phyloP scores from a whole-genome alignment of 2,888 invertebrate genomes.

The Oscheius sp. region DNA sequence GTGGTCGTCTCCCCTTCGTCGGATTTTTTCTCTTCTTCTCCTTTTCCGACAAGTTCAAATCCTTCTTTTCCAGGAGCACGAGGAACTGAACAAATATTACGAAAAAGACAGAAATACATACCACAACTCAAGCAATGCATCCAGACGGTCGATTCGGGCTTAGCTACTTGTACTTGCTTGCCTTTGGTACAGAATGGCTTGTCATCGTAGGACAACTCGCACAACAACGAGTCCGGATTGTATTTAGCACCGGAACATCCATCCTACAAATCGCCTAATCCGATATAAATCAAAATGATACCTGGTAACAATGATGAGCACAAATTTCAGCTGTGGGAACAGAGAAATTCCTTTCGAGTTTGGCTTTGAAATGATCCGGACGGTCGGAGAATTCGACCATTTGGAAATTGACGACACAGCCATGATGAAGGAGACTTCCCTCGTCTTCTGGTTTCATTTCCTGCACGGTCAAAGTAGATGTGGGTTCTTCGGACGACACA shows the following conservation, averaged over 20 bases:
- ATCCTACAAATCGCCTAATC: slow-evolving; percentile 46
- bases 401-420: slow-evolving; percentile 65
- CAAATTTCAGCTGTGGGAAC: slow-evolving; percentile 59
- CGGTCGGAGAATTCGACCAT: slow-evolving; percentile 53
- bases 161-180: slow-evolving; percentile 45
- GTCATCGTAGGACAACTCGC: slow-evolving; percentile 64
- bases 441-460: slow-evolving; percentile 27
- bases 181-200: slow-evolving; percentile 55
- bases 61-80: slow-evolving; percentile 41
- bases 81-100: background rate
- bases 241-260: slow-evolving; percentile 66
- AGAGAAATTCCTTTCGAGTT: slow-evolving; percentile 52
- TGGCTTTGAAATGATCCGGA: slow-evolving; percentile 55
- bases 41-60: slow-evolving; percentile 16
- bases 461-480: background rate
- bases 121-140: slow-evolving; percentile 67
- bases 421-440: slow-evolving; percentile 27
- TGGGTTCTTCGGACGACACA: background rate
- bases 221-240: slow-evolving; percentile 50
- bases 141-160: slow-evolving; percentile 51
- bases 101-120: slow-evolving; percentile 23
- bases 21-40: background rate
- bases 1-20: background rate
- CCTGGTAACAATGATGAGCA: slow-evolving; percentile 64
- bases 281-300: slow-evolving; percentile 16